Conservation (phyloP, 2,113 vertebrate genomes). For the Equus quagga region DNA sequence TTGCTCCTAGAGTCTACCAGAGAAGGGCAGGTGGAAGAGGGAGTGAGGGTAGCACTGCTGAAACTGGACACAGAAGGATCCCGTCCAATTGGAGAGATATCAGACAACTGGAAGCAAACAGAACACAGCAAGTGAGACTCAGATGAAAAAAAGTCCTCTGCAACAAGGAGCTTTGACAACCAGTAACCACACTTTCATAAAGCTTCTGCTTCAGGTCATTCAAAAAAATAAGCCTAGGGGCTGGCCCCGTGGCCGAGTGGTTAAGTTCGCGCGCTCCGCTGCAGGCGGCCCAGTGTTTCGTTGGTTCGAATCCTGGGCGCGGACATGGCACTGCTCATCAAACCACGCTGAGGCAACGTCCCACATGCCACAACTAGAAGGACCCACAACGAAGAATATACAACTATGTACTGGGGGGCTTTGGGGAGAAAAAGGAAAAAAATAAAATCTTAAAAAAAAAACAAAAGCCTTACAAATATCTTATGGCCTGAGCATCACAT, state of each 20-base stretch:
- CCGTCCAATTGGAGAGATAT: slow-evolving; percentile 95
- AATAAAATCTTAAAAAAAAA: not conserved
- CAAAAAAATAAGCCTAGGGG: not conserved
- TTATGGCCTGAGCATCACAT: not conserved
- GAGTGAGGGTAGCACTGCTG: slow-evolving; percentile 98
- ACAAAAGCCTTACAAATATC: not conserved
- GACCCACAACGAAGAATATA: too few species aligned
- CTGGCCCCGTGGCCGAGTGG: too few species aligned
- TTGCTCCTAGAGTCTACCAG: slow-evolving; percentile 94
- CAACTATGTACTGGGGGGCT: too few species aligned
- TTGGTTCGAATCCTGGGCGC: too few species aligned
- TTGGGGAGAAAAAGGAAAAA: too few species aligned
- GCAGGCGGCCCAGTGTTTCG: too few species aligned
- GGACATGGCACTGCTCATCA: too few species aligned
- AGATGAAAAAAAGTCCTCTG: not conserved
- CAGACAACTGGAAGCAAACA: slow-evolving; percentile 90
- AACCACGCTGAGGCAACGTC: too few species aligned
- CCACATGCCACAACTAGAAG: too few species aligned
- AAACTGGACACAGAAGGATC: slow-evolving; percentile 97
- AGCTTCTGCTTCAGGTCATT: not conserved
- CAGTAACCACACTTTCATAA: not conserved
- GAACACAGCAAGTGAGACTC: not conserved
- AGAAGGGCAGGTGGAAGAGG: slow-evolving; percentile 99
- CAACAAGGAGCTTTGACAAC: not conserved
- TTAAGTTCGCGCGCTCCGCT: too few species aligned